These are phyloP conservation scores for Acrobeloides nanus DNA, from an alignment of 2,888 invertebrate genomes.

Conservation along the genomic window DNA sequence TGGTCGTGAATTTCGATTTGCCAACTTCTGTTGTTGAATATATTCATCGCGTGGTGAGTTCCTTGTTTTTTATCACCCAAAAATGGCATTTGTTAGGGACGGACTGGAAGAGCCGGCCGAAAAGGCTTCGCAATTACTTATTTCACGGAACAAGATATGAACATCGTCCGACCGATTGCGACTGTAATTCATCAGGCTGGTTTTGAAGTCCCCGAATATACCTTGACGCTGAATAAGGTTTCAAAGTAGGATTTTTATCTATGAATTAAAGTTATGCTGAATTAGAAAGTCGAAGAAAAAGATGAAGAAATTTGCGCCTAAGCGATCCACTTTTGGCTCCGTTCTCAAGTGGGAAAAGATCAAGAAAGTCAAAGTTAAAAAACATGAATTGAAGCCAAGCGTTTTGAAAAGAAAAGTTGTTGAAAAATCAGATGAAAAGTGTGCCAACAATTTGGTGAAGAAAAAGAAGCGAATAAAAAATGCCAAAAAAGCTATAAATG, in stretches of 20 bases:
- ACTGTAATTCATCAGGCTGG: constrained; percentile 82
- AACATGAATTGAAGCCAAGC: constrained; percentile 2
- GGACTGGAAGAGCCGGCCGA: constrained; percentile 87
- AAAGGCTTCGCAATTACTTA: constrained; percentile 82
- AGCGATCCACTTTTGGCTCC: constrained; percentile 29
- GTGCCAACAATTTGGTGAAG: too few relatives aligned
- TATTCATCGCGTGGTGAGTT: constrained; percentile 77
- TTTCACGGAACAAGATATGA: constrained; percentile 81
- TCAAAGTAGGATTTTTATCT: constrained; percentile 54
- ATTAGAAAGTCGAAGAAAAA: constrained; percentile 36
- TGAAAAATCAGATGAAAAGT: too few relatives aligned
- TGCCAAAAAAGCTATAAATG: too few relatives aligned
- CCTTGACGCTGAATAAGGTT: constrained; percentile 62
- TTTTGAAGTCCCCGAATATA: constrained; percentile 82
- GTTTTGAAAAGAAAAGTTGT: too few relatives aligned
- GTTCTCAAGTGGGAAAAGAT: constrained; percentile 17
- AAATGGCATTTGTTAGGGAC: constrained; percentile 62
- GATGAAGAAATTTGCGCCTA: constrained; percentile 32
- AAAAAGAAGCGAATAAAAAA: too few relatives aligned
- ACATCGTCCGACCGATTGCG: constrained; percentile 78
- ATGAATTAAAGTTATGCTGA: background rate
- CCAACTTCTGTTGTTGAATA: constrained; percentile 81
- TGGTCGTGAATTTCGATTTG: constrained; percentile 95
- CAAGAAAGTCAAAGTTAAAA: constrained; percentile 14
- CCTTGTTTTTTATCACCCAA: too few relatives aligned